Conservation (phyloP, 1,140 invertebrate genomes). For the Vanessa atalanta region DNA sequence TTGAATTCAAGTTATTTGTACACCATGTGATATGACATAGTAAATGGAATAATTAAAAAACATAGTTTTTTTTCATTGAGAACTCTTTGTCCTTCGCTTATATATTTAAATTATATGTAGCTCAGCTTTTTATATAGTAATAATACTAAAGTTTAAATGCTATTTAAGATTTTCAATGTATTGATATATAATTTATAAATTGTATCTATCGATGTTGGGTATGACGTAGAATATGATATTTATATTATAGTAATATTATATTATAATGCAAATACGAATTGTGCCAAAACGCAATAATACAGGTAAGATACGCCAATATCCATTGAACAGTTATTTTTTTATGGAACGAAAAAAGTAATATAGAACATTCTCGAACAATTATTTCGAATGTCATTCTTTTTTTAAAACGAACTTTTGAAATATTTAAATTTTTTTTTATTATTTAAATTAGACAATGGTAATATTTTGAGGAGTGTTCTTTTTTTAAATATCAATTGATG, state of each 20-base stretch:
- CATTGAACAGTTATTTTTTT: slow-evolving; percentile 1
- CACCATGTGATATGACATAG: slow-evolving; percentile 69
- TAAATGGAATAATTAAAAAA: slow-evolving; percentile 61
- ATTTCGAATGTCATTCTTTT: not conserved
- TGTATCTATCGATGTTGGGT: slow-evolving; percentile 64
- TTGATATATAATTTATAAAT: slow-evolving; percentile 51
- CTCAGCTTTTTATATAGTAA: slow-evolving; percentile 56
- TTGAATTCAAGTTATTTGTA: slow-evolving; percentile 66
- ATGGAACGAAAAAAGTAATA: not conserved
- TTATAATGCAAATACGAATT: slow-evolving; percentile 44
- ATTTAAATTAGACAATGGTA: not conserved
- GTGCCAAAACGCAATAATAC: slow-evolving; percentile 74
- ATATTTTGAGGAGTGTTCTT: not conserved
- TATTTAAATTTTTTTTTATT: not conserved
- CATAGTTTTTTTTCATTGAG: slow-evolving; percentile 62
- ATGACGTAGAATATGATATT: slow-evolving; percentile 56
- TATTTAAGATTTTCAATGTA: slow-evolving; percentile 37
- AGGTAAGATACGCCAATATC: slow-evolving; percentile 61
- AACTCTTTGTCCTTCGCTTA: slow-evolving; percentile 39
- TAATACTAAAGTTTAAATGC: slow-evolving; percentile 48
- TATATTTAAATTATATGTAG: slow-evolving; percentile 54
- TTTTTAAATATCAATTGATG: not conserved
- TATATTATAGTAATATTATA: slow-evolving; percentile 48
- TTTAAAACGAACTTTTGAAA: not conserved
- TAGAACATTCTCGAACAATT: not conserved